Conservation (phyloP, 2,888 invertebrate species). For the Willowsia nigromaculata region DNA sequence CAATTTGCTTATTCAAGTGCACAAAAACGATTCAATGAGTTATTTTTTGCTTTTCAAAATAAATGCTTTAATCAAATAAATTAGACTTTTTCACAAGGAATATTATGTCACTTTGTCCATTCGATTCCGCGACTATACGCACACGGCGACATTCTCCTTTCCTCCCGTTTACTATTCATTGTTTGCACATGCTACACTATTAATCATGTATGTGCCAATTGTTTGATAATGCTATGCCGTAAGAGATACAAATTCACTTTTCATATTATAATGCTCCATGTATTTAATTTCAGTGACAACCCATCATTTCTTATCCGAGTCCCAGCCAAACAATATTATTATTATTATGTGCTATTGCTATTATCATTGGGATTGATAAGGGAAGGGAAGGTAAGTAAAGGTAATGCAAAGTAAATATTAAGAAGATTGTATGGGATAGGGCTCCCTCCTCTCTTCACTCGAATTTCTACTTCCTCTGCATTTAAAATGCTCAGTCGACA, state of each 20-base stretch:
- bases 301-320: conserved; percentile 13
- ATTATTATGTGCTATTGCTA: background rate
- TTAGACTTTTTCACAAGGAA: too few species aligned
- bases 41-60: too few species aligned
- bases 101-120: too few species aligned
- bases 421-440: background rate
- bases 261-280: background rate
- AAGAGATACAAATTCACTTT: background rate
- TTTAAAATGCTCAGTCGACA: background rate
- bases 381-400: conserved; percentile 42
- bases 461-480: background rate
- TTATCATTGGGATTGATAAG: conserved; percentile 23
- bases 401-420: conserved; percentile 66
- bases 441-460: background rate
- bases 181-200: too few species aligned
- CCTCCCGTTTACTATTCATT: too few species aligned
- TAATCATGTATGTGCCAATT: too few species aligned
- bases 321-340: conserved; percentile 24
- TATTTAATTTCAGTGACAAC: conserved; percentile 24
- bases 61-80: too few species aligned
- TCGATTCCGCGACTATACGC: too few species aligned
- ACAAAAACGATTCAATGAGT: too few species aligned
- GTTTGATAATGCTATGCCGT: background rate
- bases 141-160: too few species aligned
- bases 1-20: too few species aligned